Base-by-base conservation (phyloP, 2,888 invertebrate species). In the Cecidostiba fungosa region DNA sequence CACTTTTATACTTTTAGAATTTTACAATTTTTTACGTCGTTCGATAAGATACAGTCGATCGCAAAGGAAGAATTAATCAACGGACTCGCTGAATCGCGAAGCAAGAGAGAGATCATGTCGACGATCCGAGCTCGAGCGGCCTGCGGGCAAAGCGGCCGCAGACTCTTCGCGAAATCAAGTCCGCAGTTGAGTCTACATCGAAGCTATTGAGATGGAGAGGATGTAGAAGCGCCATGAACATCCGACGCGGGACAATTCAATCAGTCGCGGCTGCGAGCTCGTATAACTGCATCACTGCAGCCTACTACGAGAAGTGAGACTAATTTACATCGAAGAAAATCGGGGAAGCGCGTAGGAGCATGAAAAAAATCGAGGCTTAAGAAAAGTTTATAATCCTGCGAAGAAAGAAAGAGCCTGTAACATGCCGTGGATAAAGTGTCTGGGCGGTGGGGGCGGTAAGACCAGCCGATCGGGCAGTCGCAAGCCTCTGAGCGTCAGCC, bases 341-440 rank as follows among this genome's bases (percentile, higher is more conserved):
- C 29, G 66, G 3, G 66, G 29, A 66, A 66, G 66, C 66, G 29
- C 66, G 54, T 76, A 16, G 76, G 50, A 29, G 43, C 16, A 43
- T 26, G 59, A 43, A 39, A n/a, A 32, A 29, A 43, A 10, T 14
- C 72, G 26, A 6, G 70, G 3, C 1, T 0, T 43, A 43, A 43
- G 43, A 43, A 43, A 43, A 43, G 43, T 12, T 39, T 8, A 43
- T 10, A 43, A 43, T 12, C 43, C 10, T 12, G 2, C 10, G 12
- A 43, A 43, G 43, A 50, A 23, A 14, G 26, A 36, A 19, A 16
- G 59, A 79, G n/a, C 43, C 70, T 16, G 19, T n/a, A 90, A 90
- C 90, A 93, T 93, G 93, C 93, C 93, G 92, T 93, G 93, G 93
- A 93, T 93, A 90, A 93, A 92, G 91, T 93, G 93, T 89, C 90